Base-by-base conservation (phyloP, 2,113 vertebrate genomes). In the Aix galericulata region DNA sequence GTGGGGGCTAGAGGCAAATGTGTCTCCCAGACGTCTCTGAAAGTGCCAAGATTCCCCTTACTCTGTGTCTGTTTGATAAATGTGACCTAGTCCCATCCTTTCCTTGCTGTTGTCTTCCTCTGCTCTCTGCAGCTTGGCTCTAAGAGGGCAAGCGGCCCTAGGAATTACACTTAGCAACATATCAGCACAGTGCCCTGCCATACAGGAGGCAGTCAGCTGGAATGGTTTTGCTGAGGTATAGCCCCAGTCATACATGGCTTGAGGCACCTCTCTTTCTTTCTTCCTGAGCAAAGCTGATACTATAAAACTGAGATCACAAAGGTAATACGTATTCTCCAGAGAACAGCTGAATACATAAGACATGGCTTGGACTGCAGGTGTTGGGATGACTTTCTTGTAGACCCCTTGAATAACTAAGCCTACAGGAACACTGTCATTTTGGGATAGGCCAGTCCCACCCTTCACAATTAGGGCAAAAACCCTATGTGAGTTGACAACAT, bases 391-490 rank as follows among this genome's bases (percentile, higher is more conserved):
- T 89, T 91, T 94, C 84, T 87, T 53, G 73, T 22, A 66, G 83
- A 31, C 58, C 87, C 27, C 67, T 68, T 76, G 32, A 79, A 58
- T 92, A 94, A 36, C 78, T 79, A 73, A 89, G 84, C 36, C 13
- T 74, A 36, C 62, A 76, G 48, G 53, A 94, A 94, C 25, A 60
- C 81, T 79, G 66, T 60, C 25, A 67, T 92, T 93, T 78, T 79
- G 44, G 74, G 38, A 82, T 79, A 81, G 72, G 53, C n/a, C 53
- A 66, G 40, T 67, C n/a, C 10, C 84, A 82, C 75, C 81, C 74
- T 85, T 82, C 55, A 69, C 72, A 91, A 94, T 92, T 73, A 87
- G 40, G 27, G 8, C 63, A 91, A 55, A 94, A 96, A 14, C 29
- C 71, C 55, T 82, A 36, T 80, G 69, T 73, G 55, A 80, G 53